Percentiles rank a stretch among this genome's conserved stretches.
phyloP scores from a whole-genome alignment of 2,888 invertebrate species.

The Eutolmus rufibarbis region DNA sequence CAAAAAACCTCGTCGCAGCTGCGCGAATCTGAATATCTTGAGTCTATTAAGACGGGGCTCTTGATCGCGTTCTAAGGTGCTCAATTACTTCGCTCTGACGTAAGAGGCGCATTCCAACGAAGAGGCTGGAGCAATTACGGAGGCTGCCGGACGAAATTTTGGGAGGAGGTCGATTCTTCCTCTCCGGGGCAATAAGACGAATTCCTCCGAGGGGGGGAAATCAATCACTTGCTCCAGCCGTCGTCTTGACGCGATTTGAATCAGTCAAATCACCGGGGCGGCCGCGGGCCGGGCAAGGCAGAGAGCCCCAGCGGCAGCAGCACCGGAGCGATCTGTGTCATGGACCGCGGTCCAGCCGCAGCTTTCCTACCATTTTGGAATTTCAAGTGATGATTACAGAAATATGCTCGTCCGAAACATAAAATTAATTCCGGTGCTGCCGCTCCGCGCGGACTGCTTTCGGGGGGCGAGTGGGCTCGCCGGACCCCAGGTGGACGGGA shows the following conservation, averaged over 20 bases:
- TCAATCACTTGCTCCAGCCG: conserved; percentile 9
- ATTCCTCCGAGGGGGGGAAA: conserved; percentile 17
- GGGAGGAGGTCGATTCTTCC: conserved; percentile 11
- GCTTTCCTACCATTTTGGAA: conserved; percentile 44
- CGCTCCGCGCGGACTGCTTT: neutral
- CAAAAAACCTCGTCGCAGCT: neutral
- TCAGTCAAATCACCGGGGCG: conserved; percentile 6
- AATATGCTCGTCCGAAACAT: conserved; percentile 44
- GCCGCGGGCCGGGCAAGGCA: neutral
- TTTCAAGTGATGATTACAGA: conserved; percentile 46
- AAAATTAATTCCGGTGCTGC: conserved; percentile 43
- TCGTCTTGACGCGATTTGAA: conserved; percentile 15
- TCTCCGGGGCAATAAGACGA: conserved; percentile 5
- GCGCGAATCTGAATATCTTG: neutral
- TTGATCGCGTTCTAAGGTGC: neutral
- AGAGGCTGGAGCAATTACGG: conserved; percentile 3
- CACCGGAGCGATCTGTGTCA: neutral
- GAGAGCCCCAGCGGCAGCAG: neutral
- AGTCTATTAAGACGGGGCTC: neutral
- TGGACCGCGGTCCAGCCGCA: neutral
- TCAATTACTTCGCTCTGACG: neutral
- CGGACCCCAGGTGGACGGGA: conserved; percentile 35
- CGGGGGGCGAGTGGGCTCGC: neutral
- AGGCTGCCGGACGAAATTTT: neutral
- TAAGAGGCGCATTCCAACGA: neutral